phyloP scores from a whole-genome alignment of 2,888 invertebrate species.

The Euplexia lucipara region DNA sequence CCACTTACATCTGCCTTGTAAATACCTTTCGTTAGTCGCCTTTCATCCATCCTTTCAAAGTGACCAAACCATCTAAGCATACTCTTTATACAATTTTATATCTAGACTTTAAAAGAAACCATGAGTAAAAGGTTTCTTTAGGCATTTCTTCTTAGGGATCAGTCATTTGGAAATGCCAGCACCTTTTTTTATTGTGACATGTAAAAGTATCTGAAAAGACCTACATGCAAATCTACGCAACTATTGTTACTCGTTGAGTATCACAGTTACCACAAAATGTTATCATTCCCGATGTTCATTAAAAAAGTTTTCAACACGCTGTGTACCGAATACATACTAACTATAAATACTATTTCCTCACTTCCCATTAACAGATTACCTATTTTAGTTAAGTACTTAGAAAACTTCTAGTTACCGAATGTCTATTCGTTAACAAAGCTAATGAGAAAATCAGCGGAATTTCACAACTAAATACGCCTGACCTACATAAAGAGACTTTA shows the following conservation, averaged over 20 bases:
- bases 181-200: no score
- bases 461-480: slow-evolving; percentile 46
- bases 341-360: neutral
- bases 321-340: neutral
- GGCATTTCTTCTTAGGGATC: no score
- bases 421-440: slow-evolving; percentile 44
- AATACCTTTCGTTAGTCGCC: no score
- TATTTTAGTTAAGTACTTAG: neutral
- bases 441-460: slow-evolving; percentile 45
- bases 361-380: neutral
- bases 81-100: no score
- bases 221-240: neutral
- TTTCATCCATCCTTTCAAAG: no score
- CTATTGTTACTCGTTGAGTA: neutral
- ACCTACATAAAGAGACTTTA: slow-evolving; percentile 41
- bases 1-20: no score
- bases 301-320: neutral
- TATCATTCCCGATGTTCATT: neutral
- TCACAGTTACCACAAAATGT: neutral
- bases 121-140: no score
- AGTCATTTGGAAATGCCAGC: no score
- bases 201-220: neutral
- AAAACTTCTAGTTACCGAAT: slow-evolving; percentile 5
- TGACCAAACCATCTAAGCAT: no score
- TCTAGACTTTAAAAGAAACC: no score